Base-by-base conservation (phyloP, 2,888 invertebrate genomes). In the Drosophila hamatofila region DNA sequence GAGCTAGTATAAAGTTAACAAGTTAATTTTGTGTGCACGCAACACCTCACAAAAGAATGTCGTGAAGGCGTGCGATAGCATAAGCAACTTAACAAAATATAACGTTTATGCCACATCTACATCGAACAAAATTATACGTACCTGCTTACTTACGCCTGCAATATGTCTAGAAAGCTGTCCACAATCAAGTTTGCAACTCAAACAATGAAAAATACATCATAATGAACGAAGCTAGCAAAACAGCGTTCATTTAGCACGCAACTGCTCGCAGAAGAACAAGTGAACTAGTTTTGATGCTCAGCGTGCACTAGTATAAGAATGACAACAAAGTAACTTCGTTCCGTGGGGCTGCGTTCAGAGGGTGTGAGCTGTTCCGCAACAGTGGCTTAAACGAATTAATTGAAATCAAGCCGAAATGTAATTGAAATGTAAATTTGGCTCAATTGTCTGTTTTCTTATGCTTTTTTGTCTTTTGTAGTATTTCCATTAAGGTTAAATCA, bases 401-500 rank as follows among this genome's bases (percentile, higher is more conserved):
- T 42, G 21, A 42, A 37, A 23, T 21, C 30, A 25, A 55, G 37
- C 8, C 12, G 18, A 52, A 55, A 49, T 37, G 52, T 33, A 64
- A 52, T 55, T 48, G 23, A 55, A 59, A 48, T 65, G 61, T 48
- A 64, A 72, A 64, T 46, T 52, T 16, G 42, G 58, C 57, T 30
- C 23, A 58, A 35, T 72, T 48, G 65, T 23, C n/a, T 55, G 33
- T 4, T 44, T 44, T 44, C 14, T 23, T 7, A 8, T 23, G 14
- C 14, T 0, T 37, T 7, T 23, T 37, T 25, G 23, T 16, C 52
- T 35, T 23, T 23, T 52, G 35, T 23, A 59, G 35, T 23, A 65
- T 72, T 52, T 46, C 49, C 27, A 55, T 64, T 30, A 55, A 51
- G 41, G 55, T 66, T 49, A 37, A 59, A 25, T 49, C 58, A 37